phyloP scores from a whole-genome alignment of 2,797 vertebrate species.

The Sebastes alutus region DNA sequence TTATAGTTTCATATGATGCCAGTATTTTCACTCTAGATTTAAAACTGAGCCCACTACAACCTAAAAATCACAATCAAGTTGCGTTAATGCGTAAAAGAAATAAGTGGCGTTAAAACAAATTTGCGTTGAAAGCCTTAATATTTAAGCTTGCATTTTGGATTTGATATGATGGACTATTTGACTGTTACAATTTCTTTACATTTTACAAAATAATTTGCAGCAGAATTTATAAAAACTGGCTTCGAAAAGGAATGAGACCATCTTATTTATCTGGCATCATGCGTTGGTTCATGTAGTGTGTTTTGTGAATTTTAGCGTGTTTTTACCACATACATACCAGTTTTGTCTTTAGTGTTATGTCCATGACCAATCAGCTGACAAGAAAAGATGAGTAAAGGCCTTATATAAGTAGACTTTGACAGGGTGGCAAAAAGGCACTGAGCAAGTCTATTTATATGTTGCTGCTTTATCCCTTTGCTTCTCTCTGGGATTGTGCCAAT shows the following conservation, averaged over 20 bases:
- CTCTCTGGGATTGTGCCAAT: constrained; percentile 54
- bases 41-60: no score
- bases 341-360: constrained; percentile 48
- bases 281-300: neutral
- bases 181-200: no score
- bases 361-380: constrained; percentile 67
- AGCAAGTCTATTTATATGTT: constrained; percentile 68
- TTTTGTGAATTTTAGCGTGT: constrained; percentile 17
- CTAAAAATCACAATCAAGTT: no score
- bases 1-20: no score
- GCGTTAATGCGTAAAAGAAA: no score
- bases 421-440: constrained; percentile 63
- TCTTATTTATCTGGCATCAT: neutral
- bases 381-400: constrained; percentile 65
- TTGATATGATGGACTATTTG: no score
- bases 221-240: neutral
- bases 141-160: neutral
- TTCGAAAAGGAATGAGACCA: neutral
- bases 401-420: constrained; percentile 71
- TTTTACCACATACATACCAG: constrained; percentile 35
- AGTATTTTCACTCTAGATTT: no score
- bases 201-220: neutral
- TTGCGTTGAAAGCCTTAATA: neutral
- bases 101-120: no score
- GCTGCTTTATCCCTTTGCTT: constrained; percentile 58